phyloP scores from a whole-genome alignment of 1,140 invertebrate species.

The Ephestia elutella region DNA sequence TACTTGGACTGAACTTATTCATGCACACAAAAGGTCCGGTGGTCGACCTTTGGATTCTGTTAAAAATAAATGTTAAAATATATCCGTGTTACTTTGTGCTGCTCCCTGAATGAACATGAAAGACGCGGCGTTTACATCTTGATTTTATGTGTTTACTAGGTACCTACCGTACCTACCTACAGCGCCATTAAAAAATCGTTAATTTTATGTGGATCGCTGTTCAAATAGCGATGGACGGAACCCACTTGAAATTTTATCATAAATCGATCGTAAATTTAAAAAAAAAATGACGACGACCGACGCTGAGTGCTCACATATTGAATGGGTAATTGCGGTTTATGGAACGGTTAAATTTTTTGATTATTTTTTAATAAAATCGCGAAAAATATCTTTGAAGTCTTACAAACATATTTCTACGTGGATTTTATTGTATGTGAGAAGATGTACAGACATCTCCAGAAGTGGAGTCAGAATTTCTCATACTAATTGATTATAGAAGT shows the following conservation, averaged over 20 bases:
- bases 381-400: not conserved
- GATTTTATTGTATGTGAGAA: too few species aligned
- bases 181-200: conserved; percentile 6
- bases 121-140: not conserved
- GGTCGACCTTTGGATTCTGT: too few species aligned
- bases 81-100: not conserved
- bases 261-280: conserved; percentile 6
- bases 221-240: not conserved
- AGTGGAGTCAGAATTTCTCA: too few species aligned
- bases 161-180: not conserved
- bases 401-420: too few species aligned
- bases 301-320: not conserved
- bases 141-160: conserved; percentile 8
- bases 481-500: too few species aligned
- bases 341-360: not conserved
- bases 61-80: too few species aligned
- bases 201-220: conserved; percentile 3
- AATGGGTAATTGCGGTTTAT: too few species aligned
- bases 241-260: conserved; percentile 8
- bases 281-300: not conserved
- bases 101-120: conserved; percentile 9
- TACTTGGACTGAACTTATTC: too few species aligned
- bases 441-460: too few species aligned
- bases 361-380: too few species aligned
- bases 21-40: too few species aligned